A percentile compares a stretch with the other conserved stretches of the same genome.
Conservation (phyloP, 2,888 invertebrate genomes). For the Nezara viridula region DNA sequence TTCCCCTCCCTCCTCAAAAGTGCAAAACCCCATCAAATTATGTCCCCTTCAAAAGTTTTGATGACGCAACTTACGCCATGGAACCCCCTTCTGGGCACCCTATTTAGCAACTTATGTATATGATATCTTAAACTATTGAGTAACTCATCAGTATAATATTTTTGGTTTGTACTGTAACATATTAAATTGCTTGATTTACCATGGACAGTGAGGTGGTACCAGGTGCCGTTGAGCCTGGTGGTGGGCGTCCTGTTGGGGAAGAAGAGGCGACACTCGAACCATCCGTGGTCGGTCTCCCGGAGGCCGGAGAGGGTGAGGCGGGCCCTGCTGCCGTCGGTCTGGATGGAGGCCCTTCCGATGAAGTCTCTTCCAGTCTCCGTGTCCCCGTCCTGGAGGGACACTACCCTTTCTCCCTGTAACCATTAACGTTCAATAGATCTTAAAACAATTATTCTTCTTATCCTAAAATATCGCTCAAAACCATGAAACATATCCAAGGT, state of each 20-base stretch:
- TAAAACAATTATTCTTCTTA: not conserved
- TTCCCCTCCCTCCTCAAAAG: no score
- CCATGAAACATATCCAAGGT: not conserved
- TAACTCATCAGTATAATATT: no score
- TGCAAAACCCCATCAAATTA: no score
- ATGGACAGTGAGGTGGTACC: constrained; percentile 89
- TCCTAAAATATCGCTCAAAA: not conserved
- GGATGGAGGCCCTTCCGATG: constrained; percentile 79
- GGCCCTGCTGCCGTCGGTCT: constrained; percentile 76
- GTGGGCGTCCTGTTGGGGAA: constrained; percentile 91
- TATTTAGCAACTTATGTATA: no score
- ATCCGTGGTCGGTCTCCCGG: constrained; percentile 90
- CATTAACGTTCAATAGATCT: not conserved
- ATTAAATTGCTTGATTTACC: no score
- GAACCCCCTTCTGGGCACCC: no score
- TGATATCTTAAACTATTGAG: no score
- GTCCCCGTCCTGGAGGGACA: constrained; percentile 85
- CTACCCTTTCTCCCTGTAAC: constrained; percentile 81
- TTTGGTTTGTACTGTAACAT: no score
- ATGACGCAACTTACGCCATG: no score
- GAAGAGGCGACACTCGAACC: constrained; percentile 90
- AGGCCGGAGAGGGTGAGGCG: constrained; percentile 69
- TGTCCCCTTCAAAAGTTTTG: no score
- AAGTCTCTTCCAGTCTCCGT: constrained; percentile 79
- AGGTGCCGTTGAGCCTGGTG: constrained; percentile 88